Percentiles rank a stretch among this genome's conserved stretches.
phyloP scores from a whole-genome alignment of 1,140 invertebrate species.

The Hirudo medicinalis region DNA sequence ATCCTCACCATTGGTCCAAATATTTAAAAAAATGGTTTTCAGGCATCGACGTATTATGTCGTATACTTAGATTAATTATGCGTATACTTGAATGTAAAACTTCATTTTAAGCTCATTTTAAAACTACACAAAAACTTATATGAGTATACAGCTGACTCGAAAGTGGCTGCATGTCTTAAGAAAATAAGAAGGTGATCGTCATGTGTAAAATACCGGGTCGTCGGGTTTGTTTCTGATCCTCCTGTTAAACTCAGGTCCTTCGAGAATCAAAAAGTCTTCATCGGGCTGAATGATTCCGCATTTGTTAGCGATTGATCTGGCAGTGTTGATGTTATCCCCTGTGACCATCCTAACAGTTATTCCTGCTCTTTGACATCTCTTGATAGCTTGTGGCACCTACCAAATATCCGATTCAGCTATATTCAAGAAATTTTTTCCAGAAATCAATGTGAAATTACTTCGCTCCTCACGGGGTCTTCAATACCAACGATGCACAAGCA shows the following conservation, averaged over 20 bases:
- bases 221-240: slow-evolving; percentile 48
- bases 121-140: too few species aligned
- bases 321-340: slow-evolving; percentile 68
- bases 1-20: too few species aligned
- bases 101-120: too few species aligned
- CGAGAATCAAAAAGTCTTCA: slow-evolving; percentile 55
- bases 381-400: slow-evolving; percentile 80
- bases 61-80: too few species aligned
- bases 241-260: slow-evolving; percentile 45
- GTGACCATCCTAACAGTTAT: slow-evolving; percentile 63
- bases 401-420: too few species aligned
- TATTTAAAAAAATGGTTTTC: too few species aligned
- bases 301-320: slow-evolving; percentile 58
- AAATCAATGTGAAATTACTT: slow-evolving; percentile 48
- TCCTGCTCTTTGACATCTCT: slow-evolving; percentile 93
- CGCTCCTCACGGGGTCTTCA: slow-evolving; percentile 91
- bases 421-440: too few species aligned
- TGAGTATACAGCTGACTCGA: too few species aligned
- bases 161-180: too few species aligned
- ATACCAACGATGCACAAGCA: slow-evolving; percentile 93
- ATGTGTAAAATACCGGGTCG: slow-evolving; percentile 34
- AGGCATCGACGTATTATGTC: too few species aligned
- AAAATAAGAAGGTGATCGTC: too few species aligned
- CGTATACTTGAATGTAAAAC: too few species aligned
- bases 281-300: slow-evolving; percentile 54